Percentiles rank a stretch among this genome's conserved stretches.
phyloP scores from a whole-genome alignment of 1,140 invertebrate genomes.

The Phthorimaea operculella region DNA sequence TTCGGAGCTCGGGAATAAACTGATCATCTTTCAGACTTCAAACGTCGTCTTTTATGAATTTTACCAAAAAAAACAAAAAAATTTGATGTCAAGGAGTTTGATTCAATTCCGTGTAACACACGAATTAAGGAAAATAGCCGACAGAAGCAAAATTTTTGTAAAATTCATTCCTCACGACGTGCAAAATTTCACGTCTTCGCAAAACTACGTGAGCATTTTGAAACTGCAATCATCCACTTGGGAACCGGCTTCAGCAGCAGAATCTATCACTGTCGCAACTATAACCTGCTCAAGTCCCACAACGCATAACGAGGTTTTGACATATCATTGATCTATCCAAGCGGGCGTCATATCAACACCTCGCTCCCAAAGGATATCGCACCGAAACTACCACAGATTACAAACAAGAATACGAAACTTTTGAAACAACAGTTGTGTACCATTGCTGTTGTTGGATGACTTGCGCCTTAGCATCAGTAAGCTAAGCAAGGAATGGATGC shows the following conservation, averaged over 20 bases:
- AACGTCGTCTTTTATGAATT: too few species aligned
- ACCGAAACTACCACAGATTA: constrained; percentile 3
- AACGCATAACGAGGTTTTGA: constrained; percentile 55
- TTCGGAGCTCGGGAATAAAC: too few species aligned
- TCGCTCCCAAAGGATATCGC: constrained; percentile 34
- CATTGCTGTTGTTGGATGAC: background rate
- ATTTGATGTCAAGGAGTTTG: too few species aligned
- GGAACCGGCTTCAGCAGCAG: background rate
- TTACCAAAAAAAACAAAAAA: too few species aligned
- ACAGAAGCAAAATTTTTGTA: too few species aligned
- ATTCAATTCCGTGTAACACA: too few species aligned
- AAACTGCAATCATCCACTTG: constrained; percentile 1
- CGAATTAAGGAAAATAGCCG: too few species aligned
- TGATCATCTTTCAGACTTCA: too few species aligned
- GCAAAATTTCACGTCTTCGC: too few species aligned
- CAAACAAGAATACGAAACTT: background rate
- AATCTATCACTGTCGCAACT: constrained; percentile 12
- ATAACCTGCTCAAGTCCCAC: constrained; percentile 29
- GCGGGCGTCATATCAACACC: constrained; percentile 51
- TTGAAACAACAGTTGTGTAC: background rate
- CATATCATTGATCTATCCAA: constrained; percentile 58
- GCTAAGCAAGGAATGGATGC: constrained; percentile 18
- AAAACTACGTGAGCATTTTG: constrained; percentile 27
- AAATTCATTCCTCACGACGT: too few species aligned
- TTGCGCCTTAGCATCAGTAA: background rate